Evolutionary conservation across 2,888 invertebrate genomes (phyloP), one percentile per base, ranked within the genome.

Genomic region (Chymomyza amoena): DNA sequence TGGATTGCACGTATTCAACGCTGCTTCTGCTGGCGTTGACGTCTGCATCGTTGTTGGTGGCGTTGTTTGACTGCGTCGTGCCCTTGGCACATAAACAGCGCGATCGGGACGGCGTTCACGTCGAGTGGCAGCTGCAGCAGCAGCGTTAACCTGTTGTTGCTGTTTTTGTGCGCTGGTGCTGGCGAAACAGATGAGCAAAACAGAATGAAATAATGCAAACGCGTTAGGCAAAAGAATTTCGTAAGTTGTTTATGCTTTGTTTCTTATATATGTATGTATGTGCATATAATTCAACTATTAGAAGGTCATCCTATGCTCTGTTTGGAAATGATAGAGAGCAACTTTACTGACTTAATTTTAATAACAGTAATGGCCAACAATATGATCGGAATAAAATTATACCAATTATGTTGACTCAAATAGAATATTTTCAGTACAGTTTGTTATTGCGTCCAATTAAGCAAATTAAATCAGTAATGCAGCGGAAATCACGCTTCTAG

Each of bases 31-130:
- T 77, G 61, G 64, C 28, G 70, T 64, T 73, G 77, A 61, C 63
- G 75, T 50, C 59, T 73, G 32, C 71, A 75, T 25, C 62, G 73
- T 61, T 56, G 77, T 32, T 32, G 91, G 91, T 77, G 91, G 90
- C 80, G 91, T 91, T 70, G 91, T 91, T 87, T 91, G 90, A 89
- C 91, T 91, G 70, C 95, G 93, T 73, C 95, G 93, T 72, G 95
- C 95, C 88, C 95, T 93, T 72, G 96, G 96, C 73, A 96, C 95
- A 92, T 96, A 96, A 64, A 96, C 94, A 20, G 95, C 96, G 54
- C 95, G 94, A 91, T 96, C 96, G 61, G 96, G 96, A 78, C 96
- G 93, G 69, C 94, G 94, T 85, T 92, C 91, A 73, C 92, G 90
- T 73, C 90, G 92, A 57, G 20, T 25, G 18, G 10, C 57, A 67